Conservation (phyloP, 2,113 vertebrate species). For the Empidonax traillii region DNA sequence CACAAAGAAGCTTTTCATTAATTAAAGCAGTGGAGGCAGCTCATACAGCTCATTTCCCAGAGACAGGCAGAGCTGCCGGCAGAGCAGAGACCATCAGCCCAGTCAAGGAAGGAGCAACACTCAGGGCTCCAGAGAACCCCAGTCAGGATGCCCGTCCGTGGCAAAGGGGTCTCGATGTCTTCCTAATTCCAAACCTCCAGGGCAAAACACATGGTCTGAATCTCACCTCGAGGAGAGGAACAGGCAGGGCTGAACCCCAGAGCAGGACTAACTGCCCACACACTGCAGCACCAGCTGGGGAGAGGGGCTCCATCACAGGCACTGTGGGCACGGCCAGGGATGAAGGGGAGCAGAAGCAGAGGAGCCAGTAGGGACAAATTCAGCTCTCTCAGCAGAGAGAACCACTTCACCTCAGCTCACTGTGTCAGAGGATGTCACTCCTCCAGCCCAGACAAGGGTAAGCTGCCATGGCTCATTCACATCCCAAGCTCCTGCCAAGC, state of each 20-base stretch:
- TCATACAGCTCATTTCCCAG: not conserved
- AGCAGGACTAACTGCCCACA: not conserved
- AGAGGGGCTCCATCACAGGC: no score
- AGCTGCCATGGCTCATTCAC: not conserved
- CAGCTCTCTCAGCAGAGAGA: not conserved
- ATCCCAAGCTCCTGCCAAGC: not conserved
- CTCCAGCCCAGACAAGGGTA: not conserved
- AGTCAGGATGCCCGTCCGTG: rapidly evolving
- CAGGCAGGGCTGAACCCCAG: not conserved
- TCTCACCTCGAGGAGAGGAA: not conserved
- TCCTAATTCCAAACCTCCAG: not conserved
- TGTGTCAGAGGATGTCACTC: not conserved
- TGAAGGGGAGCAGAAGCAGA: not conserved
- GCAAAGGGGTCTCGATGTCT: not conserved
- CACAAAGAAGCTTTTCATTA: constrained; percentile 55
- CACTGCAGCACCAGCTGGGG: not conserved
- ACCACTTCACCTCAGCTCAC: not conserved
- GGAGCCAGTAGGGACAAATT: rapidly evolving
- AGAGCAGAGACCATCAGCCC: not conserved
- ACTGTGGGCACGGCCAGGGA: rapidly evolving
- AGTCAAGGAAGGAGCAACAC: not conserved
- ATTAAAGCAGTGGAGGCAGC: not conserved
- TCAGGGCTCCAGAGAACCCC: not conserved
- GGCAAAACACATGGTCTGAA: not conserved
- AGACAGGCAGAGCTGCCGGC: not conserved